Evolutionary conservation across 2,888 invertebrate genomes (phyloP).

Genomic region (Thymelicus lineola): DNA sequence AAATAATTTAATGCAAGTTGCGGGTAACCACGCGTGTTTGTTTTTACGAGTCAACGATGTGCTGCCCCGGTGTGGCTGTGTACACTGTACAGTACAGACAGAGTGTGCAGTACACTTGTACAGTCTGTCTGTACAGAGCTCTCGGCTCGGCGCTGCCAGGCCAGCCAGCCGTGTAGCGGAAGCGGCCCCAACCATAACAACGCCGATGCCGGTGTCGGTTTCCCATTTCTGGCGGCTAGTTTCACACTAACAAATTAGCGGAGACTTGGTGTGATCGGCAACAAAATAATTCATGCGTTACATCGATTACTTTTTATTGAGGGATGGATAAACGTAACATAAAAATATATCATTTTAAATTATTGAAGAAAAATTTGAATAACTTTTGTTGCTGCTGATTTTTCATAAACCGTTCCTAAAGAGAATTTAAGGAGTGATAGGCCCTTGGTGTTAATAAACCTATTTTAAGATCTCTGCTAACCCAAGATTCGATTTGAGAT

Average conservation of each 20-base stretch:
- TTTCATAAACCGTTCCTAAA: too few relatives aligned
- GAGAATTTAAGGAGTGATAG: too few relatives aligned
- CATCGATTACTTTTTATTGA: not conserved
- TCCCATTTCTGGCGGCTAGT: constrained; percentile 65
- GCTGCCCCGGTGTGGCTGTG: constrained; percentile 34
- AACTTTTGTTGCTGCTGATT: too few relatives aligned
- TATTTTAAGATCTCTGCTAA: too few relatives aligned
- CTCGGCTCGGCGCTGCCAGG: constrained; percentile 37
- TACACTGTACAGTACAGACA: not conserved
- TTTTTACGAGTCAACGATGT: constrained; percentile 67
- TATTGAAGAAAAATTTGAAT: too few relatives aligned
- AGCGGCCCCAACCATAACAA: constrained; percentile 77
- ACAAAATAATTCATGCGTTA: constrained; percentile 28
- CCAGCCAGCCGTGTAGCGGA: constrained; percentile 62
- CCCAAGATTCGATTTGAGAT: too few relatives aligned
- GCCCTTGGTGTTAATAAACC: too few relatives aligned
- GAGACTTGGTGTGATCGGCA: constrained; percentile 47
- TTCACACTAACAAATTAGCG: constrained; percentile 74
- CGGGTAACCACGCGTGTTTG: constrained; percentile 61
- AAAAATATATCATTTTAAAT: too few relatives aligned
- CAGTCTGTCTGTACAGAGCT: too few relatives aligned
- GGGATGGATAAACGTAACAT: too few relatives aligned
- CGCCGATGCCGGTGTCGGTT: constrained; percentile 62
- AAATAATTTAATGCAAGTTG: constrained; percentile 42
- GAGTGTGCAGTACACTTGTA: too few relatives aligned